Base-by-base conservation (phyloP, 2,888 invertebrate species). In the Spatulosminthurus flaviceps region DNA sequence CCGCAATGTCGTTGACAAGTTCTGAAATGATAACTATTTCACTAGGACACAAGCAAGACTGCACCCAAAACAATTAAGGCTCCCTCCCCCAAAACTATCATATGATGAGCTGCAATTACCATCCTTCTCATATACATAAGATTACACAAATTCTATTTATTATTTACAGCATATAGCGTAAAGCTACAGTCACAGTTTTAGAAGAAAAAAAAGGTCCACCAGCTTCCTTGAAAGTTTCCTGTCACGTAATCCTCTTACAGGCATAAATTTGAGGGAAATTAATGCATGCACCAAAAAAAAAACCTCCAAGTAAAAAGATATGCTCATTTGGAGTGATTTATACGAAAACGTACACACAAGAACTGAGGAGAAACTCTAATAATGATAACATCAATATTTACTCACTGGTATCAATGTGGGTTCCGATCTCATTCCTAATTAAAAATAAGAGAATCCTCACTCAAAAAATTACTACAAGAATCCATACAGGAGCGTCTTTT, bases 231-330 rank as follows among this genome's bases (percentile, higher is more conserved):
- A 60, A 24, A 34, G 66, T 76, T 69, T 76, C 76, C 76, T 67
- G 76, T 76, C 76, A 76, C 69, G 76, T 76, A 76, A 76, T 76
- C 22, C 7, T 13, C 64, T 67, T 26, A n/a, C n/a, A n/a, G n/a
- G n/a, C n/a, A n/a, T n/a, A n/a, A n/a, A n/a, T 34, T 34, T 4
- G 9, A 34, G 34, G 34, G 34, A 34, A 34, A 34, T 64, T 64
- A 64, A 64, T 11, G 26, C 21, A 16, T 21, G n/a, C 11, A 21
- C 21, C 13, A 24, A 2, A 21, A n/a, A n/a, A 64, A 13, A 22
- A 21, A 60, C 60, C 60, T 7, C 22, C 22, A 21, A 2, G 60
- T 60, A 60, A 7, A 13, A n/a, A n/a, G n/a, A n/a, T n/a, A n/a
- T n/a, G n/a, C n/a, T n/a, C n/a, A n/a, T n/a, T n/a, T n/a, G n/a